Evolutionary conservation across 1,140 invertebrate species (phyloP), one percentile per base, ranked within the genome.

Genomic region (Fopius arisanus): DNA sequence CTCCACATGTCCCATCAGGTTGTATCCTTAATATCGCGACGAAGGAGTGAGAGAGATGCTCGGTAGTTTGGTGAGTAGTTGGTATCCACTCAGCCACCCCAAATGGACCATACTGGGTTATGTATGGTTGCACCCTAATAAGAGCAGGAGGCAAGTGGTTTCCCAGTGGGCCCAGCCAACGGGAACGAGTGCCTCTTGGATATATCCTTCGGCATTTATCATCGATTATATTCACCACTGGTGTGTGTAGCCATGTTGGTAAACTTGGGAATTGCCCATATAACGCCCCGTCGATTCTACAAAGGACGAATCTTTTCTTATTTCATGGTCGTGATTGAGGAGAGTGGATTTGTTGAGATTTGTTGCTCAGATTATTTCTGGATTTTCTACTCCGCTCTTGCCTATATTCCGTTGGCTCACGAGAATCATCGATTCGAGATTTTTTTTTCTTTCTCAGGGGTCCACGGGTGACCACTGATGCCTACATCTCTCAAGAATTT

Each of bases 171-270:
- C 68, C 73, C 75, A 77, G 21, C 69, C 62, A 77, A 68, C 65
- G 54, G 68, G 68, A 77, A 77, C 72, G 75, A 74, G 72, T 75
- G 75, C 70, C 68, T 62, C 59, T 66, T 67, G 67, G 54, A 26
- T 59, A 77, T 77, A 77, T 81, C 74, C 77, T 78, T 76, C 77
- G 80, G 84, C 80, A 86, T 87, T 87, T 87, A 84, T 86, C 83
- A 87, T 85, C 84, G 83, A 87, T 85, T 86, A 86, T 77, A 72
- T 23, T 26, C 54, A 59, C 54, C 54, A 21, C 16, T 59, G 54
- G 54, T 59, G 23, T 43, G 51, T 66, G 23, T 43, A 9, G 10
- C 23, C 19, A 62, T 72, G 70, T 72, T 72, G 70, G 70, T 72
- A 66, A 67, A 72, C 70, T 72, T 29, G 62, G 63, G 70, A 72